A percentile compares a stretch with the other conserved stretches of the same genome.
phyloP scores from a whole-genome alignment of 2,888 invertebrate species.

The Microlaimidae sp. region DNA sequence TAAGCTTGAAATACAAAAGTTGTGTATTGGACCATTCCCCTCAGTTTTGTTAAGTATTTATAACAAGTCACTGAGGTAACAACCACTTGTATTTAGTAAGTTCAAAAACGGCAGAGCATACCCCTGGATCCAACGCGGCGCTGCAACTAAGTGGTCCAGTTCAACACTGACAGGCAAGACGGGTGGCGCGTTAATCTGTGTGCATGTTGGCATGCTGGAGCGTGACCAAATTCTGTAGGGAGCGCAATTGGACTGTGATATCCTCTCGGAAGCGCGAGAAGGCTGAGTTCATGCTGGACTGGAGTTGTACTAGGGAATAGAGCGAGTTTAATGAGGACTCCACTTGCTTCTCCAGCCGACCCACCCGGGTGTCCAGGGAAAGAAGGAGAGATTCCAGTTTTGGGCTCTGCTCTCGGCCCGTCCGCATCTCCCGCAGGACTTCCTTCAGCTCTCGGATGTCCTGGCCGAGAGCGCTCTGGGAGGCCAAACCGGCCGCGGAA shows the following conservation, averaged over 20 bases:
- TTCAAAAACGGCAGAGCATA: too few species aligned
- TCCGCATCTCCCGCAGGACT: conserved; percentile 14
- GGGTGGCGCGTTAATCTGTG: too few species aligned
- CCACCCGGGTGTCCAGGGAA: conserved; percentile 25
- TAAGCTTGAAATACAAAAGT: too few species aligned
- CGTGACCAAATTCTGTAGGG: not conserved
- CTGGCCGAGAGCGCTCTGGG: not conserved
- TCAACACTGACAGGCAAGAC: too few species aligned
- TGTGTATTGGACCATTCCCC: too few species aligned
- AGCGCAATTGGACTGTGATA: conserved; percentile 11
- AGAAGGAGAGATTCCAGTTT: conserved; percentile 16
- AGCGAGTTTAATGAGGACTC: conserved; percentile 13
- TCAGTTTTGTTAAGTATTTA: too few species aligned
- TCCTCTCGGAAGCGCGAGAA: conserved; percentile 21
- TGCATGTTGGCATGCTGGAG: too few species aligned
- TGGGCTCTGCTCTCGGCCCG: not conserved
- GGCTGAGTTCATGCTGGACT: conserved; percentile 28
- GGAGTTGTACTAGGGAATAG: conserved; percentile 27
- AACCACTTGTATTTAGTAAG: too few species aligned
- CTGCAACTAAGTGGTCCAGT: too few species aligned
- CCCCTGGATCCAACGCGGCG: too few species aligned
- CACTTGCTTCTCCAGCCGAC: conserved; percentile 27
- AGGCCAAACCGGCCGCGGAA: too few species aligned
- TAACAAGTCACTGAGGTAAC: too few species aligned
- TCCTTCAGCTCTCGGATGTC: conserved; percentile 15